A percentile compares a stretch with the other conserved stretches of the same genome.
Conservation (phyloP, 2,888 invertebrate species). For the Spialia ferax region DNA sequence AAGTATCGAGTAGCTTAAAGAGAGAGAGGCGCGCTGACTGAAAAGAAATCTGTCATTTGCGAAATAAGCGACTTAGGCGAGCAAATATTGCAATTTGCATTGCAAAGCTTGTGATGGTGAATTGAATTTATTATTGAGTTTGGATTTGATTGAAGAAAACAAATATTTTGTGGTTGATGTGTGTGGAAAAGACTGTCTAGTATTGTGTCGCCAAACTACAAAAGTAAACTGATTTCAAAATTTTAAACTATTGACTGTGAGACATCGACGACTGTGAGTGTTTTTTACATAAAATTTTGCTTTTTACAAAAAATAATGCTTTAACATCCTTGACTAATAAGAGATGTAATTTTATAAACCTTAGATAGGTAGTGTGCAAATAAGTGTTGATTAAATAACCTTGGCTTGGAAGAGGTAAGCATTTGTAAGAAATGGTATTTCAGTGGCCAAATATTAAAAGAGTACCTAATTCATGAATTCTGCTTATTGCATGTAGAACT, state of each 20-base stretch:
- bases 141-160: background rate
- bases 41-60: no score
- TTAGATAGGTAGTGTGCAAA: conserved; percentile 13
- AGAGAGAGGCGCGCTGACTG: no score
- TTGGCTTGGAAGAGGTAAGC: conserved; percentile 52
- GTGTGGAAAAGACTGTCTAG: conserved; percentile 18
- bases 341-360: conserved; percentile 33
- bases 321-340: conserved; percentile 33
- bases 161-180: background rate
- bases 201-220: conserved; percentile 16
- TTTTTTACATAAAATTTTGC: background rate
- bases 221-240: background rate
- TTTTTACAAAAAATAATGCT: conserved; percentile 13
- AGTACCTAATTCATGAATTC: background rate
- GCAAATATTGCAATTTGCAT: no score
- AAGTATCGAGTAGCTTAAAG: no score
- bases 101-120: background rate
- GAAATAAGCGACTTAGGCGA: no score
- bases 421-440: background rate
- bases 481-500: no score
- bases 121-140: background rate
- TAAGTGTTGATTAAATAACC: conserved; percentile 43
- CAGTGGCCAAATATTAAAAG: background rate
- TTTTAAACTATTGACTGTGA: background rate
- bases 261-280: conserved; percentile 1